Conservation (phyloP, 1,140 invertebrate genomes). For the Scaptomyza pallida region DNA sequence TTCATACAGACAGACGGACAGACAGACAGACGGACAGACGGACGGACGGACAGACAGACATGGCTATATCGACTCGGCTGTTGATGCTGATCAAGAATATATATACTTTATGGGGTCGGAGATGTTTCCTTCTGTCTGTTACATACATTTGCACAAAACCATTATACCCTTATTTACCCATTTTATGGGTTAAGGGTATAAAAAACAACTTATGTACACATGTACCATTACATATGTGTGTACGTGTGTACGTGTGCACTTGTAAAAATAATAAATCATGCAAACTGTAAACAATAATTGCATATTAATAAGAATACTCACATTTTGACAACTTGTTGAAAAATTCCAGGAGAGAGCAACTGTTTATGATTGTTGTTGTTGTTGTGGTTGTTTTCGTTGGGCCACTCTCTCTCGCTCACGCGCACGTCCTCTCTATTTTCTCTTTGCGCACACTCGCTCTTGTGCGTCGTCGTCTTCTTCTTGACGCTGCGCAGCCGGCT, state of each 20-base stretch:
- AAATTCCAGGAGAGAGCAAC: constrained; percentile 6
- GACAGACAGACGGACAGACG: too few relatives aligned
- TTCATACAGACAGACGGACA: too few relatives aligned
- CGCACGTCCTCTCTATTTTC: constrained; percentile 1
- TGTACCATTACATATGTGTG: not conserved
- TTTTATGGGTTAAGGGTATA: too few relatives aligned
- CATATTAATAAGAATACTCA: constrained; percentile 74
- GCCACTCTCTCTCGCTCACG: not conserved
- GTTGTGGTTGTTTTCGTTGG: too few relatives aligned
- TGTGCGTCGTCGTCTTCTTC: constrained; percentile 1
- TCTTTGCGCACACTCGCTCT: not conserved
- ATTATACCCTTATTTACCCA: too few relatives aligned
- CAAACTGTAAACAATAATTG: constrained; percentile 69
- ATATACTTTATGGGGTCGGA: too few relatives aligned
- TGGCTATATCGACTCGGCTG: too few relatives aligned
- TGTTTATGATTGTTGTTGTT: constrained; percentile 16
- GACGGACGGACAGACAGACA: too few relatives aligned
- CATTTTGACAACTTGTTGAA: constrained; percentile 49
- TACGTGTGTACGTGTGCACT: constrained; percentile 2
- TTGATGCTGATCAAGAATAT: too few relatives aligned
- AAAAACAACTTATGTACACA: constrained; percentile 19
- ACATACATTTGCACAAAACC: too few relatives aligned
- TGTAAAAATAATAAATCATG: constrained; percentile 52
- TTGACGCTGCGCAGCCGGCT: constrained; percentile 59
- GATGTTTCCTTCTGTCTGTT: too few relatives aligned